Base-by-base conservation (phyloP, 1,140 invertebrate species). In the Harlomillsia oculata region DNA sequence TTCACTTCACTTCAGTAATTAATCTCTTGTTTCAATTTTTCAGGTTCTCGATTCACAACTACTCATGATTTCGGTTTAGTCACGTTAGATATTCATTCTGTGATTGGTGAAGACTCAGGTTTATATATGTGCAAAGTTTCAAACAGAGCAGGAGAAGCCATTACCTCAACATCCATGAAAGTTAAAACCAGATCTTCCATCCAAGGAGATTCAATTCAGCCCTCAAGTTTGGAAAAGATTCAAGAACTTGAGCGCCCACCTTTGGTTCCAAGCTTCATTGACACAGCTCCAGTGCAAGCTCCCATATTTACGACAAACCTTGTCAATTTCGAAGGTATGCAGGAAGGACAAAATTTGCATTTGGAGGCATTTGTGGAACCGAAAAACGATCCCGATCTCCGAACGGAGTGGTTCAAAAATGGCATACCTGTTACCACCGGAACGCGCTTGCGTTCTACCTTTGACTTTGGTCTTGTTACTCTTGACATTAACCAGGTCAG, bases 311-410 rank as follows among this genome's bases (percentile, higher is more conserved):
- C 89, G 0, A 89, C 86, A 23, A 89, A 95, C 70, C 74, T 96
- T 5, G 81, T 86, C 66, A 92, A 84, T 66, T 84, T 82, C 55
- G 89, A 92, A 53, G 86, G 87, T 68, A 70, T 94, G 5, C 76
- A 83, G 41, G 92, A 95, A 78, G 86, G 87, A 37, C 83, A 96
- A 72, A 86, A 90, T 68, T 84, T 95, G 3, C 84, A 89, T 66
- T 76, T 99, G 59, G 93, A 98, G 73, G 92, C 91, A 56, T 88
- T 92, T 72, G 85, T 96, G 4, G 89, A 94, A 69, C 96, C 96
- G n/a, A 80, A 92, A 67, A 85, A 88, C 34, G 96, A 37, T 16
- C 32, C 49, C 4, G 18, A 36, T 26, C 23, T 76, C 6, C 66
- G 65, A 50, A 67, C 90, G 29, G 87, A 91, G 71, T 92, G 91